phyloP scores from a whole-genome alignment of 2,888 invertebrate genomes.

The Pristionchus exspectatus region DNA sequence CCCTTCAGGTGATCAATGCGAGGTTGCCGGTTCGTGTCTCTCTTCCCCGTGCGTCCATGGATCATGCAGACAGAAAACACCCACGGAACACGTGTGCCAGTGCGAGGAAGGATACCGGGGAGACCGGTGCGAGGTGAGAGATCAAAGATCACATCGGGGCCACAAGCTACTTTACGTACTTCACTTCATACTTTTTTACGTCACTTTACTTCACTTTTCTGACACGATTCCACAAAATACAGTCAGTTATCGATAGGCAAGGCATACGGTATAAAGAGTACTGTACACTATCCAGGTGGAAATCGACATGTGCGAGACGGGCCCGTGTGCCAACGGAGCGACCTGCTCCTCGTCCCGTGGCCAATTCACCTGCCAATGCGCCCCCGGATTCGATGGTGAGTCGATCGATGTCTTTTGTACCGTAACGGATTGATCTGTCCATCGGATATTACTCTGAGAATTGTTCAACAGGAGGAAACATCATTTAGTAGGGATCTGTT shows the following conservation, averaged over 20 bases:
- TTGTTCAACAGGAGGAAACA: no score
- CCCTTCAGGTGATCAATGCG: constrained; percentile 65
- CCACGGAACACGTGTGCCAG: constrained; percentile 66
- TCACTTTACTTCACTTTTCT: neutral
- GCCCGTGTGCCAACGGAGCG: constrained; percentile 82
- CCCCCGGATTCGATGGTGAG: constrained; percentile 71
- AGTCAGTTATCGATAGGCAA: neutral
- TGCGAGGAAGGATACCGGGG: constrained; percentile 69
- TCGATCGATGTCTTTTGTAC: neutral
- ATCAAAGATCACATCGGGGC: neutral
- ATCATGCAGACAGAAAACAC: constrained; percentile 67
- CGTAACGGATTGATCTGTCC: no score
- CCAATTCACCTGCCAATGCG: constrained; percentile 79
- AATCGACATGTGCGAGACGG: constrained; percentile 61
- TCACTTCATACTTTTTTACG: neutral
- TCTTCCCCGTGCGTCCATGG: constrained; percentile 67
- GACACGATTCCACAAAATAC: neutral
- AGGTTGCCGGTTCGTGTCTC: constrained; percentile 69
- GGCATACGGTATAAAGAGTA: neutral
- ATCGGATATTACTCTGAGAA: no score
- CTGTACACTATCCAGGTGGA: constrained; percentile 63
- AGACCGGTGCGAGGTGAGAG: constrained; percentile 64
- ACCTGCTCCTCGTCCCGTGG: constrained; percentile 89
- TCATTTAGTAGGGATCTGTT: no score
- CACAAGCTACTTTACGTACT: neutral